Evolutionary conservation across 2,113 vertebrate species (phyloP), one percentile per base, ranked within the genome.

Genomic region (Xyliphius kryptos): DNA sequence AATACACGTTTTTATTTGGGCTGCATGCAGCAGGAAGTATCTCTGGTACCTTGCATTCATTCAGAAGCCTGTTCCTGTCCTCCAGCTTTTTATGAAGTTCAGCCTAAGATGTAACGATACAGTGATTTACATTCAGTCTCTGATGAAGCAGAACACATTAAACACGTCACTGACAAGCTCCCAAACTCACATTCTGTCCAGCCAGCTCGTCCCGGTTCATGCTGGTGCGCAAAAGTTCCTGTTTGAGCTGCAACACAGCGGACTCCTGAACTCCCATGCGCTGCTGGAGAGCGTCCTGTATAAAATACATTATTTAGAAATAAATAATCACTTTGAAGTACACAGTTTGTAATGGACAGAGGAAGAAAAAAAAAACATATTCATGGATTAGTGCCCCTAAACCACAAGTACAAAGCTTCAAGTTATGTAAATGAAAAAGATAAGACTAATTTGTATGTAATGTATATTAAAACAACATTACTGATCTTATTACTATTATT

Each of bases 21-120:
- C 36, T 38, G 36, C 36, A n/a, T 38, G 36, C 36, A 38, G 36
- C 36, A 38, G 36, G n/a, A n/a, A n/a, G 14, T 2, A 50, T 7
- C 26, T 37, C 1, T 5, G 43, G 78, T 82, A 93, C 92, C 85
- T 92, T 93, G 76, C 88, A 91, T 65, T 98, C 95, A 1, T 81
- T 84, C 78, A 93, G 83, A 14, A 97, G 81, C 40, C 80, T 79
- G 75, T 82, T 95, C 12, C 90, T 84, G 66, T 99, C 96, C 9
- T 98, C 95, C n/a, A 95, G 80, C 74, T 95, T 97, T 83, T 89
- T 91, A 77, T 94, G 91, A 6, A 97, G 85, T 66, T 97, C 93
- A 16, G 85, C 85, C 96, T 99, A 5, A 36, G 56, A 67, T 64
- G 40, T 13, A 21, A 64, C 2, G n/a, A 1, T 12, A 43, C 40